Conservation (phyloP, 2,888 invertebrate species). For the Hedya salicella region DNA sequence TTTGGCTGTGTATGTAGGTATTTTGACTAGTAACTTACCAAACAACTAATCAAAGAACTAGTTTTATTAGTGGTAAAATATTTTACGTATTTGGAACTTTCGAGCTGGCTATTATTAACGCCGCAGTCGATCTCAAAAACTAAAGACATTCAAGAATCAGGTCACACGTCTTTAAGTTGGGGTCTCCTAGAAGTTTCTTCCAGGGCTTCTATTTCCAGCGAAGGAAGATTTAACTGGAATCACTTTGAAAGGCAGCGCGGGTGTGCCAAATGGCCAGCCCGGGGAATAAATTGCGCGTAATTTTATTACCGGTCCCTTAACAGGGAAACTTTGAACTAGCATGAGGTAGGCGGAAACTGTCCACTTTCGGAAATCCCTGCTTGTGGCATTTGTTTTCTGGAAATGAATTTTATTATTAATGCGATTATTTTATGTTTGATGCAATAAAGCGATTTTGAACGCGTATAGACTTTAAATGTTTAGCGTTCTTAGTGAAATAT, state of each 20-base stretch:
- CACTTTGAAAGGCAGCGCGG: slow-evolving; percentile 59
- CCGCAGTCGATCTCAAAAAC: neutral
- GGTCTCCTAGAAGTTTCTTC: slow-evolving; percentile 25
- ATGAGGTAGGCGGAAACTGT: slow-evolving; percentile 37
- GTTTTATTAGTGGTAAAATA: neutral
- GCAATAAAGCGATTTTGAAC: neutral
- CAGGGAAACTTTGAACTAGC: slow-evolving; percentile 53
- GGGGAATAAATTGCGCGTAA: slow-evolving; percentile 69
- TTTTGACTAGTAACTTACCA: neutral
- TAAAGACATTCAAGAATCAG: slow-evolving; percentile 3
- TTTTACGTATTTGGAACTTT: neutral
- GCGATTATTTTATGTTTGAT: neutral
- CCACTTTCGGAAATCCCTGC: slow-evolving; percentile 11
- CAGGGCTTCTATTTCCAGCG: slow-evolving; percentile 28
- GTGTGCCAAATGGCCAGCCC: slow-evolving; percentile 70
- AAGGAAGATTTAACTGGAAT: slow-evolving; percentile 56
- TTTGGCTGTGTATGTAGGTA: neutral
- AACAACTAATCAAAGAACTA: neutral
- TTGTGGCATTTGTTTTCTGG: slow-evolving; percentile 1
- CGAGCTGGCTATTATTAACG: neutral
- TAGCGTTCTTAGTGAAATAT: too few relatives aligned
- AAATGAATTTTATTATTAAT: slow-evolving; percentile 4
- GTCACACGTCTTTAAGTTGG: slow-evolving; percentile 26
- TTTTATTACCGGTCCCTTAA: slow-evolving; percentile 69
- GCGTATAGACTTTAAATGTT: too few relatives aligned